Base-by-base conservation (phyloP, 2,888 invertebrate genomes). In the Pterostichus madidus region DNA sequence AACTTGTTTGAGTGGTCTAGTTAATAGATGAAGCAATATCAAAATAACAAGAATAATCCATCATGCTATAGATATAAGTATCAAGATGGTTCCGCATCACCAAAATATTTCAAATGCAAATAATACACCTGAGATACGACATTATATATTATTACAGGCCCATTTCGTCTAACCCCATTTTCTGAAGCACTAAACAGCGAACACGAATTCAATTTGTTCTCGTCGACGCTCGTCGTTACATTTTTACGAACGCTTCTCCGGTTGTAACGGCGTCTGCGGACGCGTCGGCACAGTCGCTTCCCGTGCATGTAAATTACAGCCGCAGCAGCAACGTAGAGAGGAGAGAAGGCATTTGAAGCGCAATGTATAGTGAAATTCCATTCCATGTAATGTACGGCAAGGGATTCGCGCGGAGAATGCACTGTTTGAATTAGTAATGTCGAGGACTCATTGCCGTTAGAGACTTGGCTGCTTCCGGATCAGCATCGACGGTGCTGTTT, bases 301-400 rank as follows among this genome's bases (percentile, higher is more conserved):
- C 35, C 49, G 15, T 46, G 76, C 56, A 77, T 77, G 56, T 56
- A 77, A 77, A 77, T 77, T 77, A 56, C 77, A 35, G 15, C 32
- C 8, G 52, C 13, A 73, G 49, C 73, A 76, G 32, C 24, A n/a
- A 8, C 39, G 39, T 8, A 39, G 52, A 56, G 76, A n/a, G 73
- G 49, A 24, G 31, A 53, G 24, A 8, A 71, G 80, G 53, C 52
- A 80, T 80, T 80, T 49, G 39, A n/a, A 44, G 46, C 46, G 71
- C 46, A 80, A 80, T 80, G 80, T 80, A 80, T 80, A 80, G 80
- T 53, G 80, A 71, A 80, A 80, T 80, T 80, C 80, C 80, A 80
- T 71, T 80, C 80, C 52, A n/a, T 17, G 80, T 64, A 68, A 80
- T 64, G 80, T 80, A 80, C 80, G 68, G 64, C 71, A 15, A 68